phyloP scores from a whole-genome alignment of 2,888 invertebrate genomes.

The Drosophila mettleri region DNA sequence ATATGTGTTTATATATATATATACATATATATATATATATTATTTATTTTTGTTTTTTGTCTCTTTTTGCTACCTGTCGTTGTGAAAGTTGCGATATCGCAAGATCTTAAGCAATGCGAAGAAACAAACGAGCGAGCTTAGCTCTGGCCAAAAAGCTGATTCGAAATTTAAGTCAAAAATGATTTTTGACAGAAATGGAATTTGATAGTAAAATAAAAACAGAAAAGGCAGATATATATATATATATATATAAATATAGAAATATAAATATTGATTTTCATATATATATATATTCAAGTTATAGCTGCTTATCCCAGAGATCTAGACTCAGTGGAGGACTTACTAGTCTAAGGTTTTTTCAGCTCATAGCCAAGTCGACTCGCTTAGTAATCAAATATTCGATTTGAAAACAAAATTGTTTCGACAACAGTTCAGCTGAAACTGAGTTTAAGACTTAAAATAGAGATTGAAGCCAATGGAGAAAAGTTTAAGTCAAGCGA shows the following conservation, averaged over 20 bases:
- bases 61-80: constrained; percentile 30
- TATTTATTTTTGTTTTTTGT: not conserved
- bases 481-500: not conserved
- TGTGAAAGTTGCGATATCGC: constrained; percentile 45
- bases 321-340: no score
- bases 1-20: not conserved
- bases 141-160: constrained; percentile 1
- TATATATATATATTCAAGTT: not conserved
- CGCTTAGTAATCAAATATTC: no score
- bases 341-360: no score
- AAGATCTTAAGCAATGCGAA: constrained; percentile 12
- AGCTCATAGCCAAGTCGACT: no score
- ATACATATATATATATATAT: not conserved
- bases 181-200: not conserved
- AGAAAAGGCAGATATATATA: not conserved
- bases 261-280: no score
- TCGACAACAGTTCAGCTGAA: no score
- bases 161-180: constrained; percentile 3
- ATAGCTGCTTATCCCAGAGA: not conserved
- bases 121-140: not conserved
- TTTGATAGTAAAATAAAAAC: not conserved
- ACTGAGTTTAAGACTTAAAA: no score
- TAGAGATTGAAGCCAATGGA: not conserved
- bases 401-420: no score
- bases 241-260: no score